These are phyloP conservation scores for Scaptomyza pallida DNA, from an alignment of 1,140 invertebrate genomes.

Conservation along the genomic window DNA sequence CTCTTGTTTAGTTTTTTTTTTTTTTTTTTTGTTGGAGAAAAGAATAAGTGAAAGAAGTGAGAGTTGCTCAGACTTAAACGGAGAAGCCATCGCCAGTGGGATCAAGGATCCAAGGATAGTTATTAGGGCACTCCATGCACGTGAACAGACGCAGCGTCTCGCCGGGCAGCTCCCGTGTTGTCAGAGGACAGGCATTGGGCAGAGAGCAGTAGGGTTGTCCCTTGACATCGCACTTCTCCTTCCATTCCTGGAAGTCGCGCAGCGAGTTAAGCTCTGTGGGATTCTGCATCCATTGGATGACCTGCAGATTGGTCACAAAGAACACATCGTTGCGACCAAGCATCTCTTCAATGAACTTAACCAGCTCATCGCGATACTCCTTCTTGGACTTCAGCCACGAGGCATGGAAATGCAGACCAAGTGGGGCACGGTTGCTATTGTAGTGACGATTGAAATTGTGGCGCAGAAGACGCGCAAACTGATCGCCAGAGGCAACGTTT, in stretches of 20 bases:
- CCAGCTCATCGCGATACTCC: slow-evolving; percentile 95
- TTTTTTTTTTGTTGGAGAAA: slow-evolving; percentile 37
- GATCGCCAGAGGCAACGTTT: slow-evolving; percentile 94
- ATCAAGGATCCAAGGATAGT: slow-evolving; percentile 97
- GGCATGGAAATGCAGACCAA: slow-evolving; percentile 97
- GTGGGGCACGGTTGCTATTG: slow-evolving; percentile 94
- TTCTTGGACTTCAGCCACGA: slow-evolving; percentile 98
- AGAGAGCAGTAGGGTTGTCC: slow-evolving; percentile 96
- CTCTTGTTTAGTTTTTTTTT: slow-evolving; percentile 58
- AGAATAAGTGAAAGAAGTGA: slow-evolving; percentile 9
- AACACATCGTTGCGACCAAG: slow-evolving; percentile 95
- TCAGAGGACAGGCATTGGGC: slow-evolving; percentile 95
- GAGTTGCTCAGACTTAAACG: slow-evolving; percentile 84
- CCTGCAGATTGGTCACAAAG: slow-evolving; percentile 96
- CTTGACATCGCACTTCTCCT: slow-evolving; percentile 97
- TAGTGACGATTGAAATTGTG: slow-evolving; percentile 98
- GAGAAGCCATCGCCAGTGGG: slow-evolving; percentile 97
- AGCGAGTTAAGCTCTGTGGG: slow-evolving; percentile 94
- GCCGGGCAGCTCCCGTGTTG: slow-evolving; percentile 94
- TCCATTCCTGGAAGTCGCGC: slow-evolving; percentile 97
- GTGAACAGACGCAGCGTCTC: slow-evolving; percentile 96
- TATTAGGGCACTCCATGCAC: slow-evolving; percentile 97
- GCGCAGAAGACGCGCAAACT: slow-evolving; percentile 93
- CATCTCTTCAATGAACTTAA: slow-evolving; percentile 98
- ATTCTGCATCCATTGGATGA: slow-evolving; percentile 99